A percentile compares a stretch with the other conserved stretches of the same genome.
These are phyloP conservation scores for Urocynchramus pylzowi DNA, from an alignment of 2,113 vertebrate genomes.

Conservation along the genomic window DNA sequence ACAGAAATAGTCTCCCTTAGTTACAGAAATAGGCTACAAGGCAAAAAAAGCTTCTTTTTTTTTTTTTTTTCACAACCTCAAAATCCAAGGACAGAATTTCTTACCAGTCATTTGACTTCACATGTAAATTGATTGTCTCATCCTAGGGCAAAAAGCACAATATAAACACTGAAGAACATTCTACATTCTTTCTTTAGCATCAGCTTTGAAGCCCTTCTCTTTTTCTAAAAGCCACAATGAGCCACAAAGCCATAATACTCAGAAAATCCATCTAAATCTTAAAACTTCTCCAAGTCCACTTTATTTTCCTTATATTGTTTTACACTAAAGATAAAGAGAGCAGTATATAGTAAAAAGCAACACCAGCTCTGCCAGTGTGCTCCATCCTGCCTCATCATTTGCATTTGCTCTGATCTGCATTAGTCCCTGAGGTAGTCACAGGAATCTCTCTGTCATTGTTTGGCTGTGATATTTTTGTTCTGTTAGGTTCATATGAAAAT, in stretches of 20 bases:
- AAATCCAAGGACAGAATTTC: not conserved
- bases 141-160: not conserved
- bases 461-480: not conserved
- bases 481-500: not conserved
- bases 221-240: not conserved
- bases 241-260: not conserved
- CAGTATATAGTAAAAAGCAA: not conserved
- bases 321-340: not conserved
- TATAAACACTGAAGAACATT: not conserved
- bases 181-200: not conserved
- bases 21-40: not conserved
- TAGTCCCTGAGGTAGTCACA: not conserved
- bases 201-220: not conserved
- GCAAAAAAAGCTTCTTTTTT: too few relatives aligned
- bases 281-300: not conserved
- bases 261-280: not conserved
- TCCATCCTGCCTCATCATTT: not conserved
- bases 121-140: slow-evolving; percentile 7
- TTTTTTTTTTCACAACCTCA: not conserved
- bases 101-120: slow-evolving; percentile 54
- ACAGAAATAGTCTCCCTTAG: not conserved
- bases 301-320: not conserved
- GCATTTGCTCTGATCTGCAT: not conserved
- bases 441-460: not conserved
- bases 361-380: not conserved